Evolutionary conservation across 2,113 vertebrate species (phyloP).

Genomic region (Hystrix brachyura): DNA sequence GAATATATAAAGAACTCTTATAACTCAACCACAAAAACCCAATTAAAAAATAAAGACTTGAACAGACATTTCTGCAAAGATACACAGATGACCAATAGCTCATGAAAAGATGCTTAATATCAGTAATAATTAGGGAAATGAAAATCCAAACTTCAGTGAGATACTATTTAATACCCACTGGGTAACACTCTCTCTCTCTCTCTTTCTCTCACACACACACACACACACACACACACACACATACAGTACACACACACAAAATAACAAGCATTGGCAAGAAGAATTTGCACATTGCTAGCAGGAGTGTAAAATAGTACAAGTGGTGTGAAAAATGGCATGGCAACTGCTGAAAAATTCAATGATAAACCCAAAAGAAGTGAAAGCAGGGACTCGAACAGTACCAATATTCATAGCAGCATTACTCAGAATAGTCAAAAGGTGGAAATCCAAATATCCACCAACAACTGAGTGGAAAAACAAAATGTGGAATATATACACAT

Average conservation of each 20-base stretch:
- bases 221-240: neutral
- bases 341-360: neutral
- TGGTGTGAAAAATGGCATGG: neutral
- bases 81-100: neutral
- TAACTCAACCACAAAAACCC: neutral
- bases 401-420: neutral
- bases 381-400: neutral
- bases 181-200: neutral
- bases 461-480: conserved; percentile 2
- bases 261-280: neutral
- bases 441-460: neutral
- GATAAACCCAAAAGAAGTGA: neutral
- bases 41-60: conserved; percentile 7
- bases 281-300: neutral
- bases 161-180: neutral
- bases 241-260: neutral
- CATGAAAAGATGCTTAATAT: neutral
- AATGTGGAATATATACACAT: neutral
- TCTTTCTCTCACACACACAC: too few species aligned
- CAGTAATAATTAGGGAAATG: neutral
- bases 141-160: conserved; percentile 17
- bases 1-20: neutral
- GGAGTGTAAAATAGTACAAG: neutral
- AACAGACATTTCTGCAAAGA: conserved; percentile 33
- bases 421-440: neutral